Conservation (phyloP, 2,888 invertebrate species). For the Mellilla xanthometata region DNA sequence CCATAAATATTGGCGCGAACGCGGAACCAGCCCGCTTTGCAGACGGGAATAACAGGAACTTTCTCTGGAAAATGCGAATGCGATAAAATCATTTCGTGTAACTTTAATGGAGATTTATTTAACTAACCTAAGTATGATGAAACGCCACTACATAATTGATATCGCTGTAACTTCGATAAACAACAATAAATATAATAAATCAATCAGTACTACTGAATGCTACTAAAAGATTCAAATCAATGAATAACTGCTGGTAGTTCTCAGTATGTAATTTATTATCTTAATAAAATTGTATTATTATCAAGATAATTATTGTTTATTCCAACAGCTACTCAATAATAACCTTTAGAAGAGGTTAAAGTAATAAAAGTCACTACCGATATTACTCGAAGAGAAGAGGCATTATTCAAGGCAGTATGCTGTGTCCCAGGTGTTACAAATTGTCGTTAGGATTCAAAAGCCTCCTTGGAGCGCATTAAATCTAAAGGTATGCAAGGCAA, state of each 20-base stretch:
- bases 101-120: not conserved
- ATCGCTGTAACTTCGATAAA: no score
- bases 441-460: conserved; percentile 17
- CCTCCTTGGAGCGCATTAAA: conserved; percentile 43
- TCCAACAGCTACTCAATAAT: conserved; percentile 4
- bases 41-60: conserved; percentile 40
- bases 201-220: not conserved
- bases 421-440: conserved; percentile 9
- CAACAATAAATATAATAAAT: no score
- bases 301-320: conserved; percentile 18
- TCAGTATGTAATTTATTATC: conserved; percentile 9
- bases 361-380: conserved; percentile 1
- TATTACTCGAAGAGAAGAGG: conserved; percentile 1
- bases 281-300: conserved; percentile 5
- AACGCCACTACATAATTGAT: no score
- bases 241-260: conserved; percentile 6
- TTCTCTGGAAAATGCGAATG: conserved; percentile 31
- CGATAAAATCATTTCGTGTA: conserved; percentile 12
- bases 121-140: no score
- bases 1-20: conserved; percentile 58
- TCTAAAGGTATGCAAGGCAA: conserved; percentile 69
- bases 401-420: not conserved
- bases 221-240: conserved; percentile 1
- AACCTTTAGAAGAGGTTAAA: conserved; percentile 11
- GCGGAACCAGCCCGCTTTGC: conserved; percentile 41